These are phyloP conservation scores for Heliconius sara DNA, from an alignment of 2,888 invertebrate species.

Conservation along the genomic window DNA sequence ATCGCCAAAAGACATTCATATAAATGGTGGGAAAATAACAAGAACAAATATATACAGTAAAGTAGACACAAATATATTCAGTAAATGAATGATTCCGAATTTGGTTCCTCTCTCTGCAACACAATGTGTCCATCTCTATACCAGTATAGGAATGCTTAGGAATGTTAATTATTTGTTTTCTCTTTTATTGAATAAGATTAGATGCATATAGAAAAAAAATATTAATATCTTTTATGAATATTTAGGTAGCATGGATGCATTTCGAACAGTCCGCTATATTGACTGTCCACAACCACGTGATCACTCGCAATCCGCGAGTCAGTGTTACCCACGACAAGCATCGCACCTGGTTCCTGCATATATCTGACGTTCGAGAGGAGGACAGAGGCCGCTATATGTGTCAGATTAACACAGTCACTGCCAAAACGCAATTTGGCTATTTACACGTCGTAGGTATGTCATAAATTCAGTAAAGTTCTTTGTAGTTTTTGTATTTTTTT, in stretches of 20 bases:
- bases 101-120: not conserved
- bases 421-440: constrained; percentile 96
- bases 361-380: constrained; percentile 95
- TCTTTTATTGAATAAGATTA: not conserved
- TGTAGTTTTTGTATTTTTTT: not conserved
- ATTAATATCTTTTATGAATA: constrained; percentile 49
- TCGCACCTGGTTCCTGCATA: constrained; percentile 96
- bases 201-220: not conserved
- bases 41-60: not conserved
- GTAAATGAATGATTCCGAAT: not conserved
- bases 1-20: not conserved
- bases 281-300: constrained; percentile 97
- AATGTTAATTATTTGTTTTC: not conserved
- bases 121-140: not conserved
- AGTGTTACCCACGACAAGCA: constrained; percentile 96
- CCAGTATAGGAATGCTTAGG: not conserved
- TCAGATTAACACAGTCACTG: constrained; percentile 96
- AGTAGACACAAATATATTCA: too few relatives aligned
- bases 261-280: constrained; percentile 96
- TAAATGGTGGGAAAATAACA: not conserved
- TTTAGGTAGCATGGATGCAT: constrained; percentile 98
- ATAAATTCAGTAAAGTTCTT: not conserved
- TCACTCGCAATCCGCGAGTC: constrained; percentile 95
- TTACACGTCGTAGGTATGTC: constrained; percentile 95
- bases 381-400: constrained; percentile 97